These are phyloP conservation scores for Hirtodrosophila alboralis DNA, from an alignment of 2,888 invertebrate genomes.

Conservation along the genomic window DNA sequence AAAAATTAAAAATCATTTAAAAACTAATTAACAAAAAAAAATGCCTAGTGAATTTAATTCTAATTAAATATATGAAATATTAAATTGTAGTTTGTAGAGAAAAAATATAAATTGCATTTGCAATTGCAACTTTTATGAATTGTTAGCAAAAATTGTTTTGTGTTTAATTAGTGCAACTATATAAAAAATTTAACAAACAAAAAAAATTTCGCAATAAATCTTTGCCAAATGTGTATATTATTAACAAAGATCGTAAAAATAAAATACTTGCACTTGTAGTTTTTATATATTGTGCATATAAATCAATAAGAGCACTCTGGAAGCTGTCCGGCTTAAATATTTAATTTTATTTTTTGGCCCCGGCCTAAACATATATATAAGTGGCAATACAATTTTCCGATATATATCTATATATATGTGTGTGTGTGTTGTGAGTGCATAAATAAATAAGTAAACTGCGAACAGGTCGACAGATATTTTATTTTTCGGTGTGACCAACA, in stretches of 20 bases:
- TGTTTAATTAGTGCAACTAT: no score
- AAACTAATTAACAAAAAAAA: slow-evolving; percentile 29
- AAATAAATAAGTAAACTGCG: slow-evolving; percentile 47
- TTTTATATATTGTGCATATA: slow-evolving; percentile 44
- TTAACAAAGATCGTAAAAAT: slow-evolving; percentile 16
- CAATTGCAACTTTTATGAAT: neutral
- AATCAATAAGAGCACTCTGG: slow-evolving; percentile 61
- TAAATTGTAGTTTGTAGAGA: neutral
- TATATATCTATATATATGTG: neutral
- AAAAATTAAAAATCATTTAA: slow-evolving; percentile 40
- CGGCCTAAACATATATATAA: slow-evolving; percentile 57
- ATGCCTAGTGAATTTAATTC: slow-evolving; percentile 18
- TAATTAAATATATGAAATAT: neutral
- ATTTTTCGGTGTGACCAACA: slow-evolving; percentile 18
- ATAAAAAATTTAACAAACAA: slow-evolving; percentile 5
- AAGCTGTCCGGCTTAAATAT: slow-evolving; percentile 63
- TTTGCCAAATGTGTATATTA: slow-evolving; percentile 13
- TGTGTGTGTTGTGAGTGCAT: slow-evolving; percentile 20
- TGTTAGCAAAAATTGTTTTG: neutral
- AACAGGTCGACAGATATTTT: slow-evolving; percentile 40
- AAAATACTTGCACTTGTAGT: slow-evolving; percentile 7
- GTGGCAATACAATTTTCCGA: slow-evolving; percentile 56
- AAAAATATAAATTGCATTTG: slow-evolving; percentile 21
- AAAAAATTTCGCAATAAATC: slow-evolving; percentile 30
- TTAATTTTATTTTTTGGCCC: slow-evolving; percentile 58